A percentile compares a stretch with the other conserved stretches of the same genome.
phyloP scores from a whole-genome alignment of 2,113 vertebrate genomes.

The Oryzias curvinotus region DNA sequence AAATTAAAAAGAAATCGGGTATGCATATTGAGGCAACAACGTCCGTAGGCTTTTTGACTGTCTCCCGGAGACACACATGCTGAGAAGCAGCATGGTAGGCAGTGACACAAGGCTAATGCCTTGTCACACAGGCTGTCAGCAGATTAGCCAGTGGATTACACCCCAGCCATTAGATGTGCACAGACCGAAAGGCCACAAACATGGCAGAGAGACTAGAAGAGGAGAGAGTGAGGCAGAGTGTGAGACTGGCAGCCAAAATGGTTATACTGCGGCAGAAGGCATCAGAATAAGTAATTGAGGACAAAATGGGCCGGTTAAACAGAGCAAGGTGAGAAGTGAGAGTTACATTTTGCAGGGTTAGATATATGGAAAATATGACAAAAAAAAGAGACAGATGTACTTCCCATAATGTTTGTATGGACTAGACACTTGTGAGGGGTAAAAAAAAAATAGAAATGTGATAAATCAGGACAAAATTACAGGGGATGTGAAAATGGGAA shows the following conservation, averaged over 20 bases:
- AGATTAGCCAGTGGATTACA: conserved; percentile 83
- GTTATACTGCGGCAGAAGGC: conserved; percentile 9
- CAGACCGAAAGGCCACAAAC: conserved; percentile 75
- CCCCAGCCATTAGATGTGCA: conserved; percentile 79
- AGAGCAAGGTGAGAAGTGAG: conserved; percentile 12
- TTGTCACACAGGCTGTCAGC: conserved; percentile 81
- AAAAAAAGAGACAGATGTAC: conserved; percentile 26
- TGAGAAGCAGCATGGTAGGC: conserved; percentile 72
- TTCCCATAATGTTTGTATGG: neutral
- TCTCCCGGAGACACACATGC: conserved; percentile 53
- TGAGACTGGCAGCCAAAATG: conserved; percentile 12
- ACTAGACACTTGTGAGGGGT: conserved; percentile 31
- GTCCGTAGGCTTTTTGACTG: conserved; percentile 17
- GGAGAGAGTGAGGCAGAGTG: conserved; percentile 12
- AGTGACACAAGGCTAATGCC: conserved; percentile 82
- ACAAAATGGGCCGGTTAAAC: conserved; percentile 20
- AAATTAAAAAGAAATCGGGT: conserved; percentile 35
- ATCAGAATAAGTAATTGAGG: neutral
- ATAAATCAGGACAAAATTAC: conserved; percentile 4
- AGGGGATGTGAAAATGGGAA: neutral
- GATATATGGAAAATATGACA: conserved; percentile 5
- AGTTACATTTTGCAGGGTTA: conserved; percentile 6
- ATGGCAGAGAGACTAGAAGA: conserved; percentile 46
- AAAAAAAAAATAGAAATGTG: conserved; percentile 9
- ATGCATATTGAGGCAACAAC: conserved; percentile 23